Conservation (phyloP, 2,113 vertebrate species). For the Amazona vittata region DNA sequence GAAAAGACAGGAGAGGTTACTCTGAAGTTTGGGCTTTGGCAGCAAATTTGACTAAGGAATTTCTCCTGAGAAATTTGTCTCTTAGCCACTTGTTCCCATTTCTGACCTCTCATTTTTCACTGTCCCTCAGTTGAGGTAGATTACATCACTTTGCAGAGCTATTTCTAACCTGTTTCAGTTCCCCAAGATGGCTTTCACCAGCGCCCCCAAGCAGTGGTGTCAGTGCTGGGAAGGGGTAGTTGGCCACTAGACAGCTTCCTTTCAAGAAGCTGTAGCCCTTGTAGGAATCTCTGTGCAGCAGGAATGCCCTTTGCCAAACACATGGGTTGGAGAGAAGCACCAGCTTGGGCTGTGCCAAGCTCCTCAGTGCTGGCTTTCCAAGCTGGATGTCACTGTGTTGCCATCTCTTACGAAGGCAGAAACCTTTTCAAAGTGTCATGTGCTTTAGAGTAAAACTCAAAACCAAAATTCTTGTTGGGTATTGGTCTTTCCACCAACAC, state of each 20-base stretch:
- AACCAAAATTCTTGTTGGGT: neutral
- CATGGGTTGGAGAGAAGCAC: neutral
- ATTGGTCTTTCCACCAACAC: neutral
- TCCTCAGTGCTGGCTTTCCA: neutral
- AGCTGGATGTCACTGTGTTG: neutral
- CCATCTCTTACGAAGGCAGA: neutral
- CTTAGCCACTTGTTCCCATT: neutral
- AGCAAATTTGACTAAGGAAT: neutral
- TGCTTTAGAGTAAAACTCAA: neutral
- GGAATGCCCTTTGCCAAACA: neutral
- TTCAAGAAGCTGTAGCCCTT: neutral
- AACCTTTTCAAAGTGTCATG: neutral
- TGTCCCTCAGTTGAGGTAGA: neutral
- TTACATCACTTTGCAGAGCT: fast-evolving
- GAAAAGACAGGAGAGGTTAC: neutral
- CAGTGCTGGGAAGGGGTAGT: neutral
- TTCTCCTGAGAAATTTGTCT: neutral
- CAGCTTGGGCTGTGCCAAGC: neutral
- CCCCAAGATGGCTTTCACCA: neutral
- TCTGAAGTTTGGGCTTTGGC: neutral
- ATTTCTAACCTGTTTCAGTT: slow-evolving; percentile 5
- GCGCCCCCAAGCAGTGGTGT: neutral
- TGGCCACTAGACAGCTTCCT: neutral
- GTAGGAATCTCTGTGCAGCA: neutral
- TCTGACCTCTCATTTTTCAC: neutral